Evolutionary conservation across 2,797 vertebrate genomes (phyloP), one percentile per base, ranked within the genome.

Genomic region (Mallotus villosus): DNA sequence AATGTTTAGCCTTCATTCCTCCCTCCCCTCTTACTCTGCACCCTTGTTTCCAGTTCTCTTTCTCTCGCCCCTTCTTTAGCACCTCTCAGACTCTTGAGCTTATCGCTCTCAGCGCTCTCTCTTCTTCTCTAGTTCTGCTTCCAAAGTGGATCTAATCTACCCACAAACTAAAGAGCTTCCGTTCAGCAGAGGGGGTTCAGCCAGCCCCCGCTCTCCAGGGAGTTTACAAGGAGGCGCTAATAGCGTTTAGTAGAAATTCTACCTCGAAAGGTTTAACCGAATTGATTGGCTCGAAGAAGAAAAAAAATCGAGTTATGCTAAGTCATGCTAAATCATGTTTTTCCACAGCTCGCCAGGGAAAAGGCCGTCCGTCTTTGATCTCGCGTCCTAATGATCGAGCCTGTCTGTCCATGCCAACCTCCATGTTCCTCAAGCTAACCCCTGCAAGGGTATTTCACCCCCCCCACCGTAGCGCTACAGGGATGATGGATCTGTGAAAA

Each of bases 391-490:
- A 66, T 16, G 22, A 25, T 25, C 12, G 1, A 27, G 24, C 22
- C 64, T 8, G 63, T 22, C 63, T 49, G 63, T 65, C 63, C 9
- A 5, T 25, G 46, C 41, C 64, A 66, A 49, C 41, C 4, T 66
- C 64, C 22, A 9, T 49, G 11, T 55, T 8, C 19, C 51, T 55
- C 51, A 55, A 19, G 51, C 51, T 11, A 51, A 19, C 14, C 63
- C 32, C 41, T 25, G 16, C 21, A 51, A 25, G 46, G 46, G 11
- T 46, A 51, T 16, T 17, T 46, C 12, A 11, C 24, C 64, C 41
- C n/a, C 41, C 7, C 64, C 63, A 46, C 63, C 37, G 5, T 2
- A 9, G 34, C 19, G 34, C n/a, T 21, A 3, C 51, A 41, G 37
- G 63, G 21, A 22, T 25, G 22, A 60, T 24, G 22, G 9, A 60